Base-by-base conservation (phyloP, 2,888 invertebrate species). In the Protodeltote pygarga region DNA sequence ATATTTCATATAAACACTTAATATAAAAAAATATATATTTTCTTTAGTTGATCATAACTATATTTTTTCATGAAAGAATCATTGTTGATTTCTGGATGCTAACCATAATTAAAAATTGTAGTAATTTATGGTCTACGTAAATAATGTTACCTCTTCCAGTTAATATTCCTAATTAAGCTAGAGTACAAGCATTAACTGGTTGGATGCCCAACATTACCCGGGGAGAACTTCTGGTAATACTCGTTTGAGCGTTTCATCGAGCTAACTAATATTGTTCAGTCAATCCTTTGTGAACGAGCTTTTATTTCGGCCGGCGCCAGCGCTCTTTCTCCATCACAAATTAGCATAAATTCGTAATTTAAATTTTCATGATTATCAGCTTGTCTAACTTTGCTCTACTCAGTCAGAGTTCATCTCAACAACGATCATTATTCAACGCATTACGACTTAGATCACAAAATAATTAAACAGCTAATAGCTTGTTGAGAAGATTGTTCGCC, bases 311-410 rank as follows among this genome's bases (percentile, higher is more conserved):
- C 33, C n/a, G 27, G 34, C 41, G 42, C 33, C 25, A 31, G 45
- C 37, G 48, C 61, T 59, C 62, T 59, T 57, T 45, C 55, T 58
- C 53, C 53, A 35, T 65, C 60, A 59, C 27, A 67, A 77, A 84
- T 85, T 81, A 76, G 44, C 83, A 83, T 83, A 78, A 80, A 79
- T 63, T 74, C 60, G 47, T 71, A 76, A 81, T 82, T 76, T 77
- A 78, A 77, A 79, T 79, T 75, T 76, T 73, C 72, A 65, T 68
- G 62, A 70, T 69, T 65, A 70, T 67, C 59, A 71, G 61, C 63
- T 72, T 60, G 54, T 49, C 47, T 48, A 62, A 64, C 45, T 69
- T 65, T 47, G 29, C 35, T 40, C 58, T 45, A 28, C 42, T 51
- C 20, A 39, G 34, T 51, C 20, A 39, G 34, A 35, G 33, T 45